These are phyloP conservation scores for Ophthalmolycus amberensis DNA, from an alignment of 2,113 vertebrate genomes.

Conservation along the genomic window DNA sequence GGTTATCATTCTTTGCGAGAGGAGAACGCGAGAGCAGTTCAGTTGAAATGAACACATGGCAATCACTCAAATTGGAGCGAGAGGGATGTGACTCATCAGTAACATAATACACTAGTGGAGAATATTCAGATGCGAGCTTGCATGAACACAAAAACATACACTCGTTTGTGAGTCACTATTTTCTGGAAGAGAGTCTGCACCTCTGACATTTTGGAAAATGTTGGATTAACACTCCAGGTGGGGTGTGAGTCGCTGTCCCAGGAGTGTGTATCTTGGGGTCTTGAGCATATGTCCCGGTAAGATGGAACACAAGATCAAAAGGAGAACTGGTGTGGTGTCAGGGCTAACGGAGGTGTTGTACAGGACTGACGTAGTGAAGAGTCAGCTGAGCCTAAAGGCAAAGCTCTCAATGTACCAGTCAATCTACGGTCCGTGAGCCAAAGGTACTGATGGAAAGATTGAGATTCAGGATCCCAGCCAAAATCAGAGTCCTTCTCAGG, in stretches of 20 bases:
- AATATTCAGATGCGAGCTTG: not conserved
- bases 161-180: not conserved
- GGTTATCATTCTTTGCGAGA: slow-evolving; percentile 14
- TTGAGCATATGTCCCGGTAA: not conserved
- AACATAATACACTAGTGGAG: slow-evolving; percentile 1
- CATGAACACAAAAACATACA: not conserved
- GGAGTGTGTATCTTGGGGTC: not conserved
- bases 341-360: not conserved
- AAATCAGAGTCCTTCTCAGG: no score
- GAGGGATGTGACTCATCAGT: slow-evolving; percentile 17
- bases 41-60: slow-evolving; percentile 9
- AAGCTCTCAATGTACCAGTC: no score
- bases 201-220: not conserved
- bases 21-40: not conserved
- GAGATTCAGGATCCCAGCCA: no score
- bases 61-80: slow-evolving; percentile 4
- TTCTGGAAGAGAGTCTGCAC: not conserved
- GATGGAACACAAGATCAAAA: not conserved
- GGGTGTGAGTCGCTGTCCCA: not conserved
- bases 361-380: not conserved
- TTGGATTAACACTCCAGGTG: not conserved
- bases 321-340: not conserved
- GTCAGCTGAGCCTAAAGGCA: no score
- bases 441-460: no score
- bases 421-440: no score